These are phyloP conservation scores for Sciaenops ocellatus DNA, from an alignment of 2,797 vertebrate genomes.

Conservation along the genomic window DNA sequence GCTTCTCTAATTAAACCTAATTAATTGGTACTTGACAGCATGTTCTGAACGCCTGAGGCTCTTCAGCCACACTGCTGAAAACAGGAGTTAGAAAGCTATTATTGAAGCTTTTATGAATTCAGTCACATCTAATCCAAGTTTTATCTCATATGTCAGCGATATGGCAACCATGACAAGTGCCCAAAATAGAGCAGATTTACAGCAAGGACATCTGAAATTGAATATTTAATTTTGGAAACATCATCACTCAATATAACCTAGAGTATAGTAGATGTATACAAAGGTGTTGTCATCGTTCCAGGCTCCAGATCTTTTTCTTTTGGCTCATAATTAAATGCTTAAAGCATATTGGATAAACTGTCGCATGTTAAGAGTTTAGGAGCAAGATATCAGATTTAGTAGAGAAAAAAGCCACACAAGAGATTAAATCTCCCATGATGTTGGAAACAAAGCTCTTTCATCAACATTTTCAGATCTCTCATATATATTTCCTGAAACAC, in stretches of 20 bases:
- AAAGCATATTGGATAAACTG: neutral
- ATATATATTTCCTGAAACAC: neutral
- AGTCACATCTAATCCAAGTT: conserved; percentile 49
- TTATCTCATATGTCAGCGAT: conserved; percentile 44
- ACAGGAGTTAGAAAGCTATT: conserved; percentile 57
- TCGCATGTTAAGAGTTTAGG: neutral
- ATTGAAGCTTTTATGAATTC: conserved; percentile 59
- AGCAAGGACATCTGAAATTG: neutral
- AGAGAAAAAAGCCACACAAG: neutral
- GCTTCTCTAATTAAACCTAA: conserved; percentile 78
- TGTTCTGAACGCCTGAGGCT: conserved; percentile 59
- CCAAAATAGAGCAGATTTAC: conserved; percentile 35
- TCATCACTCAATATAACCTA: neutral
- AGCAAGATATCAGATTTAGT: neutral
- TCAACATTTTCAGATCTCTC: neutral
- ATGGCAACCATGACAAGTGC: conserved; percentile 25
- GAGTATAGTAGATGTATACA: neutral
- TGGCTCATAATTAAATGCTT: neutral
- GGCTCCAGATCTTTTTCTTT: neutral
- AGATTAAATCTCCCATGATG: neutral
- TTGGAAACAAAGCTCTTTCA: neutral
- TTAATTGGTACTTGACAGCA: conserved; percentile 77
- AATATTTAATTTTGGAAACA: conserved; percentile 9
- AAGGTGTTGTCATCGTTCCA: neutral
- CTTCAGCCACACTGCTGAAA: conserved; percentile 65